These are phyloP conservation scores for Magallana nippona DNA, from an alignment of 2,888 invertebrate genomes.

Conservation along the genomic window DNA sequence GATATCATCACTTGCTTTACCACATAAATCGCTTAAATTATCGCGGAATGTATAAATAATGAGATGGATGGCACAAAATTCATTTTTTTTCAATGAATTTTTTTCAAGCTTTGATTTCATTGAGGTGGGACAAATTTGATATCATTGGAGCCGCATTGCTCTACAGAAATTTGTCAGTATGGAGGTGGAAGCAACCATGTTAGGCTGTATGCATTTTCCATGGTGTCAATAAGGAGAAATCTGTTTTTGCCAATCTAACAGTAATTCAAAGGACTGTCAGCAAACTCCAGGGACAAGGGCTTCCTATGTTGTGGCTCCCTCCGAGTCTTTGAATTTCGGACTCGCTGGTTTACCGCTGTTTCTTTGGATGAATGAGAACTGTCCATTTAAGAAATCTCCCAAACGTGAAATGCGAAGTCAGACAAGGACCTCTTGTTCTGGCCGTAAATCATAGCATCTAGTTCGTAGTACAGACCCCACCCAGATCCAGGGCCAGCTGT, in stretches of 20 bases:
- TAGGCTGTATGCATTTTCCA: too few relatives aligned
- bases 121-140: neutral
- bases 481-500: neutral
- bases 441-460: conserved; percentile 18
- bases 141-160: neutral
- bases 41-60: conserved; percentile 13
- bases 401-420: neutral
- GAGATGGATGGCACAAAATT: neutral
- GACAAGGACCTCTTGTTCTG: neutral
- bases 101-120: neutral
- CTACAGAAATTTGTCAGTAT: neutral
- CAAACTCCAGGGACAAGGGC: neutral
- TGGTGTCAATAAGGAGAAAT: neutral
- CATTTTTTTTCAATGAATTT: neutral
- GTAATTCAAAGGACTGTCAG: neutral
- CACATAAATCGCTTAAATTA: neutral
- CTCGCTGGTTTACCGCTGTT: neutral
- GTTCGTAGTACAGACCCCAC: conserved; percentile 8
- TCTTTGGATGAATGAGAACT: conserved; percentile 2
- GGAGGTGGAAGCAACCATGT: neutral
- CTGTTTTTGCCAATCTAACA: conserved; percentile 12
- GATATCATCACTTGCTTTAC: conserved; percentile 4
- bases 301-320: neutral
- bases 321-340: conserved; percentile 1
- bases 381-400: neutral